Conservation (phyloP, 2,113 vertebrate species). For the Ranitomeya imitator region DNA sequence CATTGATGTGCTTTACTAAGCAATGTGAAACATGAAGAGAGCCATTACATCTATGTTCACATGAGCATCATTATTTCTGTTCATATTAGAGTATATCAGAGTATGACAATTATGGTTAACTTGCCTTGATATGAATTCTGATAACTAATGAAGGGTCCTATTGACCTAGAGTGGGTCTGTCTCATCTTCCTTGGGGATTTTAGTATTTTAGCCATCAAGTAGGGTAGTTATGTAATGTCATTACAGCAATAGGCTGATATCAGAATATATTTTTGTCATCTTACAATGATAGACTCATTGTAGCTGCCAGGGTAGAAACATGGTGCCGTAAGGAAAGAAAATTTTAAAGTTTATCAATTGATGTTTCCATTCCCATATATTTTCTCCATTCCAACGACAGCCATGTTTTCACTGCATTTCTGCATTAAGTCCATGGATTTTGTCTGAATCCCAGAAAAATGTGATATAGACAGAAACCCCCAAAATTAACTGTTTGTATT, state of each 20-base stretch:
- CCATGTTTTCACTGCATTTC: too few relatives aligned
- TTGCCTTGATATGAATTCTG: not conserved
- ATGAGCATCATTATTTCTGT: not conserved
- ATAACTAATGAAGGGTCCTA: not conserved
- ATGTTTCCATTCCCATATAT: not conserved
- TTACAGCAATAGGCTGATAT: not conserved
- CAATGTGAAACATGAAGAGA: too few relatives aligned
- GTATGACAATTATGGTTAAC: not conserved
- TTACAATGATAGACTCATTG: not conserved
- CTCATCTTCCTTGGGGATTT: not conserved
- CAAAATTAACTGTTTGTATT: too few relatives aligned
- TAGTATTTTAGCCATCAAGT: not conserved
- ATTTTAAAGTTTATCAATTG: not conserved
- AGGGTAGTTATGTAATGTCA: not conserved
- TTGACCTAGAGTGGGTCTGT: not conserved
- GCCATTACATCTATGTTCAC: not conserved
- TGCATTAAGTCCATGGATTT: too few relatives aligned
- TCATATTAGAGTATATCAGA: not conserved
- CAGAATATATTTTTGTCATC: not conserved
- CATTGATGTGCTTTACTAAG: too few relatives aligned
- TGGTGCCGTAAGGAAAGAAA: not conserved
- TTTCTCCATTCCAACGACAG: not conserved
- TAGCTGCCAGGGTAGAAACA: not conserved
- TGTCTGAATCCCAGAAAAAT: too few relatives aligned
- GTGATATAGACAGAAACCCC: too few relatives aligned